Percentiles rank a stretch among this genome's conserved stretches.
Evolutionary conservation across 2,113 vertebrate genomes (phyloP).

Genomic region (Oxyruncus cristatus): DNA sequence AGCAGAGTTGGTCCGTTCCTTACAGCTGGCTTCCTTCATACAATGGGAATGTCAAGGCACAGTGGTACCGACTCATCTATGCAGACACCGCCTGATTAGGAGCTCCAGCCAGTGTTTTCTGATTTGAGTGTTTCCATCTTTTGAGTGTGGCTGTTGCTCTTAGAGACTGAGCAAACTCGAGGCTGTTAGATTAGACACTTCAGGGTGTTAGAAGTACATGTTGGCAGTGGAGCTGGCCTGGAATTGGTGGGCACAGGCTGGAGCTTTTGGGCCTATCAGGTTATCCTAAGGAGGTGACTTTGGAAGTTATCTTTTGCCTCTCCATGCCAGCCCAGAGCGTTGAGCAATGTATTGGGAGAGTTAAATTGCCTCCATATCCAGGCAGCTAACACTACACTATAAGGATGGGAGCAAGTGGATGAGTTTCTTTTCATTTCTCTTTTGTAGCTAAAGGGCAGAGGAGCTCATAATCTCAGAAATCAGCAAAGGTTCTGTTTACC

Average conservation of each 20-base stretch:
- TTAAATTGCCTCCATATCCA: constrained; percentile 9
- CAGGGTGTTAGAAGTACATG: neutral
- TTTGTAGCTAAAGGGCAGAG: constrained; percentile 45
- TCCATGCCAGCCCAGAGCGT: neutral
- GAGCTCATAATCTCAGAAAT: constrained; percentile 43
- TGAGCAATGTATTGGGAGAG: neutral
- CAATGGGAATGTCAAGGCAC: constrained; percentile 3
- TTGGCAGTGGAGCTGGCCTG: constrained; percentile 32
- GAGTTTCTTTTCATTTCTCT: constrained; percentile 39
- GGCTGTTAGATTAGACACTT: constrained; percentile 36
- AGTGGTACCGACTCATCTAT: constrained; percentile 43
- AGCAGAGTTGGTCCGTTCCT: constrained; percentile 49
- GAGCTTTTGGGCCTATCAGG: neutral
- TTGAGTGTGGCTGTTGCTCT: constrained; percentile 33
- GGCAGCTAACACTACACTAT: constrained; percentile 38
- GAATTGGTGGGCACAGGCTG: neutral
- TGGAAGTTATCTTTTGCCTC: neutral
- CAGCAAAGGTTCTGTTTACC: constrained; percentile 53
- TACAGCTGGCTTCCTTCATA: constrained; percentile 45
- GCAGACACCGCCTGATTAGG: constrained; percentile 43
- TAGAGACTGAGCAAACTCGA: constrained; percentile 32
- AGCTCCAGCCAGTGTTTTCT: constrained; percentile 40
- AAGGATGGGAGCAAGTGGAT: constrained; percentile 49
- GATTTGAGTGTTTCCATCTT: constrained; percentile 29
- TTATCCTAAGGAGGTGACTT: constrained; percentile 1